Percentiles rank a stretch among this genome's conserved stretches.
Conservation (phyloP, 2,888 invertebrate genomes). For the Celastrina argiolus region DNA sequence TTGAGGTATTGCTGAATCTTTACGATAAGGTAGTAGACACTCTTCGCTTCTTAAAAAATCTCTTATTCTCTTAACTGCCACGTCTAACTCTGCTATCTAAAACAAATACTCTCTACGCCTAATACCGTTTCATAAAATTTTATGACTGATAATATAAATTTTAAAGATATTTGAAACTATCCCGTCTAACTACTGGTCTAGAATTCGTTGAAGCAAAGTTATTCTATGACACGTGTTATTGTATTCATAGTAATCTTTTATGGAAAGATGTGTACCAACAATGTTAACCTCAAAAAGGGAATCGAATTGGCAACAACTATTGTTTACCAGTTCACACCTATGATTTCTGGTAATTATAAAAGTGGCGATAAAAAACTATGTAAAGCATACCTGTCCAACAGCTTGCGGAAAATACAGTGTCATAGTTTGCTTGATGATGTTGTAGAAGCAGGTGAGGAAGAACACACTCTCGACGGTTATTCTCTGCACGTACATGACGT, state of each 20-base stretch:
- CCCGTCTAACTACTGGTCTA: neutral
- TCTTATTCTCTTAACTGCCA: conserved; percentile 64
- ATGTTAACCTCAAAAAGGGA: no score
- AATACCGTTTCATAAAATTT: neutral
- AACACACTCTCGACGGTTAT: conserved; percentile 86
- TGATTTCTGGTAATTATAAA: no score
- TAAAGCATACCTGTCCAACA: conserved; percentile 57
- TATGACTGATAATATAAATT: neutral
- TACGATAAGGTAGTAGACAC: conserved; percentile 49
- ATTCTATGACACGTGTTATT: neutral
- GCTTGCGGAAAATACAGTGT: conserved; percentile 83
- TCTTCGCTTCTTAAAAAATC: conserved; percentile 64
- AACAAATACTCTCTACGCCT: conserved; percentile 7
- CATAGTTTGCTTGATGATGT: conserved; percentile 84
- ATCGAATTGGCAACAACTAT: no score
- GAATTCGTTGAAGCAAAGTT: neutral
- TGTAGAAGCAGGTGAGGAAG: conserved; percentile 84
- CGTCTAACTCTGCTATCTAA: conserved; percentile 69
- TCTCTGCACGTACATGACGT: conserved; percentile 77
- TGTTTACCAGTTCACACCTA: no score
- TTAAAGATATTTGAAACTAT: neutral
- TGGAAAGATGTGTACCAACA: no score
- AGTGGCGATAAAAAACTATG: neutral
- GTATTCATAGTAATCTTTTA: neutral
- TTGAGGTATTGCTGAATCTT: conserved; percentile 37